Conservation (phyloP, 2,113 vertebrate species). For the Pelobates fuscus region DNA sequence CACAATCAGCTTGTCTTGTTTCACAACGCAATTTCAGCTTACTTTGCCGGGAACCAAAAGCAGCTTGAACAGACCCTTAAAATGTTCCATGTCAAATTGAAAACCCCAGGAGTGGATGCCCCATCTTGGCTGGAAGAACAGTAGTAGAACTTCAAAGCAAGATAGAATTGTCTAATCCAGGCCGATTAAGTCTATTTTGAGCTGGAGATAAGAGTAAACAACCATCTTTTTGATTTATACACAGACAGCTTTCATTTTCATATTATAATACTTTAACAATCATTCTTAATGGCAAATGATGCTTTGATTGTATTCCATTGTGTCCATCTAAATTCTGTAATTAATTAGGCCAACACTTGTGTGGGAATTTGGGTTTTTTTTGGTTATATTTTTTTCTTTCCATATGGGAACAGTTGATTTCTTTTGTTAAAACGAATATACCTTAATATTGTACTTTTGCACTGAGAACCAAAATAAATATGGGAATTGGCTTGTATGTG, state of each 20-base stretch:
- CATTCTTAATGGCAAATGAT: conserved; percentile 58
- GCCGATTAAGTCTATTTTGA: conserved; percentile 53
- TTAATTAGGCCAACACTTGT: conserved; percentile 64
- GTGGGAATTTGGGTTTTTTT: too few relatives aligned
- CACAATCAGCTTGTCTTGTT: conserved; percentile 97
- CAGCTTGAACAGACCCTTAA: conserved; percentile 97
- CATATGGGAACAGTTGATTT: conserved; percentile 65
- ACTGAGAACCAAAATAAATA: conserved; percentile 64
- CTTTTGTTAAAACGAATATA: conserved; percentile 61
- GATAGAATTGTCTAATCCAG: conserved; percentile 53
- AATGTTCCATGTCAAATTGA: conserved; percentile 98
- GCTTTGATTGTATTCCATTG: conserved; percentile 61
- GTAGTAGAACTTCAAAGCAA: conserved; percentile 63
- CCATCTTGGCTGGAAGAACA: conserved; percentile 96
- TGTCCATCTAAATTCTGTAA: conserved; percentile 65
- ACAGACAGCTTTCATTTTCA: conserved; percentile 67
- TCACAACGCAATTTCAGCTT: conserved; percentile 93
- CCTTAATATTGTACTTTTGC: conserved; percentile 69
- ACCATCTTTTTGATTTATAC: conserved; percentile 64
- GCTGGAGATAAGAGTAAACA: conserved; percentile 48
- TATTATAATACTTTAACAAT: conserved; percentile 66
- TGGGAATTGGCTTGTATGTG: conserved; percentile 60
- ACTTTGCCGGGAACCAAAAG: conserved; percentile 96
- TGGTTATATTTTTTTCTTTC: too few relatives aligned
- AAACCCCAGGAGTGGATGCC: conserved; percentile 88